phyloP scores from a whole-genome alignment of 2,797 vertebrate species.

The Sciaenops ocellatus region DNA sequence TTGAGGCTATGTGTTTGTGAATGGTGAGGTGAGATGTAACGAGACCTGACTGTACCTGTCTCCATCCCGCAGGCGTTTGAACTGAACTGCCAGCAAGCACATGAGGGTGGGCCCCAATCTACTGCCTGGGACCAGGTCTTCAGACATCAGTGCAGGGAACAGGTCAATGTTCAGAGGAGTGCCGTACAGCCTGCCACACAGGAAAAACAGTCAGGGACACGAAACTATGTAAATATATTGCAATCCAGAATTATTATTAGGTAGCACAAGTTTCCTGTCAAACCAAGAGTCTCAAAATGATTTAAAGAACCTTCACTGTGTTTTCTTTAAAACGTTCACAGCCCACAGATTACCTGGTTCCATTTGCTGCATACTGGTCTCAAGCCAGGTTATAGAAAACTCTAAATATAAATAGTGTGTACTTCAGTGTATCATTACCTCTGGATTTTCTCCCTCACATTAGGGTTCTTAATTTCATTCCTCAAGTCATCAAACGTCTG shows the following conservation, averaged over 20 bases:
- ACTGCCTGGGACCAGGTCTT: constrained; percentile 96
- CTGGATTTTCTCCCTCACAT: constrained; percentile 92
- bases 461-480: constrained; percentile 95
- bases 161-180: constrained; percentile 95
- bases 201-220: background rate
- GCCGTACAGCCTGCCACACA: constrained; percentile 89
- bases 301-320: background rate
- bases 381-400: background rate
- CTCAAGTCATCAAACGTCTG: constrained; percentile 93
- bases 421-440: constrained; percentile 81
- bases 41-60: constrained; percentile 89
- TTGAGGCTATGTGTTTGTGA: background rate
- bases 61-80: constrained; percentile 92
- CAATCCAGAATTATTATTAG: background rate
- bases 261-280: background rate
- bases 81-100: constrained; percentile 94
- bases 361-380: background rate
- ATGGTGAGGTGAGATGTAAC: background rate
- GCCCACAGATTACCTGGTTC: background rate
- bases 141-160: constrained; percentile 97
- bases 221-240: background rate
- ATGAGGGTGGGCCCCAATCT: constrained; percentile 95
- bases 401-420: background rate
- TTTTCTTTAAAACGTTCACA: background rate
- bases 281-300: background rate